Evolutionary conservation across 1,140 invertebrate genomes (phyloP).

Genomic region (Drosophila leontia): DNA sequence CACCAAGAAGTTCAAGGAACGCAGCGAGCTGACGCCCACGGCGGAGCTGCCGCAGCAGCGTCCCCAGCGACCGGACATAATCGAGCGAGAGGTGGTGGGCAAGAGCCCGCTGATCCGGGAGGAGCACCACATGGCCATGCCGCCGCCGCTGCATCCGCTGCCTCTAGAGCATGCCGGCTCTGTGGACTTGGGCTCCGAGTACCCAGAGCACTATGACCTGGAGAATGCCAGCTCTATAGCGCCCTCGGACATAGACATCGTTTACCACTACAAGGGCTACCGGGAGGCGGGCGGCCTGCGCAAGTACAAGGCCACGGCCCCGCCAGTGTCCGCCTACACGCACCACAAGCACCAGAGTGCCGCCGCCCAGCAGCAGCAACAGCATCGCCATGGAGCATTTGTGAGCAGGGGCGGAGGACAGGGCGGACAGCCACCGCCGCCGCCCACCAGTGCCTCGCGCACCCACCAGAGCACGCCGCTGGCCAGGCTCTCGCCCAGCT

Average conservation of each 20-base stretch:
- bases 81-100: constrained; percentile 94
- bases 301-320: constrained; percentile 93
- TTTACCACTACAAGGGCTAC: constrained; percentile 98
- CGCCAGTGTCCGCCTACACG: constrained; percentile 89
- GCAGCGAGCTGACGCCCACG: constrained; percentile 88
- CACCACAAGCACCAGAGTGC: constrained; percentile 91
- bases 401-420: constrained; percentile 87
- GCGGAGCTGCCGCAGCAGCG: constrained; percentile 87
- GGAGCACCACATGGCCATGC: constrained; percentile 91
- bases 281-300: constrained; percentile 91
- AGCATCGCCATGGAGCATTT: constrained; percentile 90
- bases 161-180: constrained; percentile 89
- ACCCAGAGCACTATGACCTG: constrained; percentile 97
- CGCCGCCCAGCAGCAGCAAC: constrained; percentile 86
- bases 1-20: constrained; percentile 94
- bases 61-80: constrained; percentile 95
- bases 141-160: constrained; percentile 88
- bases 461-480: constrained; percentile 94
- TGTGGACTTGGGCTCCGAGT: constrained; percentile 91
- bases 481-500: constrained; percentile 95
- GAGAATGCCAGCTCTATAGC: constrained; percentile 99
- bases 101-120: constrained; percentile 90
- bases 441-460: constrained; percentile 87
- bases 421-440: constrained; percentile 87
- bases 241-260: constrained; percentile 98